Evolutionary conservation across 2,113 vertebrate genomes (phyloP).

Genomic region (Saiga tatarica): DNA sequence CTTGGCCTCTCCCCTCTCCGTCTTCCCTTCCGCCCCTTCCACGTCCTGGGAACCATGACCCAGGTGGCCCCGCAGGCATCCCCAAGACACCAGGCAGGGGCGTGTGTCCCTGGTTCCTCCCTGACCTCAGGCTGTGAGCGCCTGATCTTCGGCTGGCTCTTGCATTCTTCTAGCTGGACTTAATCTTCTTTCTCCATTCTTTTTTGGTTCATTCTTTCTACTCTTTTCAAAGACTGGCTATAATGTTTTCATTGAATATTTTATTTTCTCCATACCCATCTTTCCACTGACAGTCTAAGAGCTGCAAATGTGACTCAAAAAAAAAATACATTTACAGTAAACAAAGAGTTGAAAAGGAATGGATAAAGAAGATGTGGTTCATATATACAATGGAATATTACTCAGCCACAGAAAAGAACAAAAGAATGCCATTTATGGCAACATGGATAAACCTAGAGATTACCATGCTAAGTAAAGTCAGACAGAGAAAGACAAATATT

Average conservation of each 20-base stretch:
- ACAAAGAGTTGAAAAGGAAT: not conserved
- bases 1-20: not conserved
- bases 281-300: not conserved
- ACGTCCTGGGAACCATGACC: not conserved
- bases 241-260: not conserved
- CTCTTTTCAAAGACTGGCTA: not conserved
- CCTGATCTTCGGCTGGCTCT: not conserved
- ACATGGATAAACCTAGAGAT: not conserved
- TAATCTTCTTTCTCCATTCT: not conserved
- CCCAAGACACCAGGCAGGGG: not conserved
- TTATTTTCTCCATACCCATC: not conserved
- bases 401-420: not conserved
- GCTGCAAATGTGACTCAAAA: not conserved
- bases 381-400: not conserved
- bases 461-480: not conserved
- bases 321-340: not conserved
- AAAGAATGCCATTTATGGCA: not conserved
- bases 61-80: not conserved
- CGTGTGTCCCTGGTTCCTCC: not conserved
- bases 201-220: not conserved
- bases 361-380: not conserved
- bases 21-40: too few relatives aligned
- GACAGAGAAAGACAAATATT: not conserved
- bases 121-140: fast-evolving
- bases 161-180: not conserved